Evolutionary conservation across 2,888 invertebrate species (phyloP), one percentile per base, ranked within the genome.

Genomic region (Mythimna loreyi): DNA sequence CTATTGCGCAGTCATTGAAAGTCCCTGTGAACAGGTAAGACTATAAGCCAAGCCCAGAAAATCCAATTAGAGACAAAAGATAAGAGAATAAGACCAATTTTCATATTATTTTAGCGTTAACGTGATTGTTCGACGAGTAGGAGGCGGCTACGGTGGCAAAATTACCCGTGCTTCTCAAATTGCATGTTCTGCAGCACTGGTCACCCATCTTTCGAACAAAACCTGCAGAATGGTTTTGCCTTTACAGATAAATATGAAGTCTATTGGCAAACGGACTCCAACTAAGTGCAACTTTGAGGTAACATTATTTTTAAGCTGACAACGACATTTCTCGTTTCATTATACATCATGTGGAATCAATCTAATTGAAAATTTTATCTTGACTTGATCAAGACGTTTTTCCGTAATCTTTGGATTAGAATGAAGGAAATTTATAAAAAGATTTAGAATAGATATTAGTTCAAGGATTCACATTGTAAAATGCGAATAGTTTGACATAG

Each of bases 81-180:
- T 28, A 28, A 28, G 28, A 4, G 4, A 49, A 23, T 53, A 19
- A 53, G 9, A 43, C 11, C 5, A 43, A 9, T 21, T 36, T 62
- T 21, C 5, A 30, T 1, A 30, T 52, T 1, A 49, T 85, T 85
- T 64, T 63, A 97, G 98, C 72, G 96, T 98, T 21, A 97, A 98
- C 77, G 93, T 98, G 0, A 91, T 95, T 9, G 87, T 89, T 1
- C 90, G 91, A 30, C 91, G 92, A 1, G 62, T 93, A 1, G 94
- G 94, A 2, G 94, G 94, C 25, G 90, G 83, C 4, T 99, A 97
- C 85, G 98, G 98, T 0, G 96, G 96, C 0, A 99, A 98, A 91
- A 96, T 98, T 76, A 96, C 97, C 0, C 95, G 97, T 45, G 91
- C 96, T 13, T 86, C 92, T 5, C 94, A 96, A 64, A 87, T 97